These are phyloP conservation scores for Leptestheria dahalacensis DNA, from an alignment of 1,140 invertebrate species.

Conservation along the genomic window DNA sequence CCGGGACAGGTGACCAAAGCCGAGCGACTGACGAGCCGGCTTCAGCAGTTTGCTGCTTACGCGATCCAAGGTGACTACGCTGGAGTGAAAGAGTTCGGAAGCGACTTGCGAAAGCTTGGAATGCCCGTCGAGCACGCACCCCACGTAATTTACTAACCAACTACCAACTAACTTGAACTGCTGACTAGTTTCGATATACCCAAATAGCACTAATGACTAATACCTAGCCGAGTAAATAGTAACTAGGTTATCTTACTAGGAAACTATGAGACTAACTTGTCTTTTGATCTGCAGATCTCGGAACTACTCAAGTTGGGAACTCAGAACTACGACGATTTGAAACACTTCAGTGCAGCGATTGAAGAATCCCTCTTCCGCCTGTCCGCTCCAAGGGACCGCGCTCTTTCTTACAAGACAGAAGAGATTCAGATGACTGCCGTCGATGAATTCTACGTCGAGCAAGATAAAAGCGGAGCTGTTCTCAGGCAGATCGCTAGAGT, in stretches of 20 bases:
- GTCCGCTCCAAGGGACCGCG: constrained; percentile 65
- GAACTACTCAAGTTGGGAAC: constrained; percentile 93
- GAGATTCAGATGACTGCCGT: constrained; percentile 92
- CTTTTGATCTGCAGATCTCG: constrained; percentile 47
- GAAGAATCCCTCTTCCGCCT: constrained; percentile 81
- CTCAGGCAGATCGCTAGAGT: constrained; percentile 87
- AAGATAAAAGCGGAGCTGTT: constrained; percentile 70
- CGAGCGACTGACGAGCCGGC: constrained; percentile 71
- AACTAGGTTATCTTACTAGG: no score
- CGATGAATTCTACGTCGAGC: constrained; percentile 90
- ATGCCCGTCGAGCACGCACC: constrained; percentile 94
- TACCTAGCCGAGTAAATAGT: no score
- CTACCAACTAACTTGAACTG: no score
- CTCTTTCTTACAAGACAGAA: constrained; percentile 91
- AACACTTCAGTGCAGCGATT: constrained; percentile 71
- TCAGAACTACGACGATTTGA: constrained; percentile 73
- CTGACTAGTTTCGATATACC: no score
- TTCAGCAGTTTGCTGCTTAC: constrained; percentile 85
- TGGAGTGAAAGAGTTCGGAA: constrained; percentile 80
- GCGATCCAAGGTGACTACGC: constrained; percentile 87
- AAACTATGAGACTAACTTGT: constrained; percentile 7
- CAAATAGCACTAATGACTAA: no score
- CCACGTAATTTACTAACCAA: constrained; percentile 37
- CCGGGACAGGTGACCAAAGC: constrained; percentile 91
- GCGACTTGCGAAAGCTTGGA: constrained; percentile 79